phyloP scores from a whole-genome alignment of 2,797 vertebrate species.

The Rhabdophis nuchalis region DNA sequence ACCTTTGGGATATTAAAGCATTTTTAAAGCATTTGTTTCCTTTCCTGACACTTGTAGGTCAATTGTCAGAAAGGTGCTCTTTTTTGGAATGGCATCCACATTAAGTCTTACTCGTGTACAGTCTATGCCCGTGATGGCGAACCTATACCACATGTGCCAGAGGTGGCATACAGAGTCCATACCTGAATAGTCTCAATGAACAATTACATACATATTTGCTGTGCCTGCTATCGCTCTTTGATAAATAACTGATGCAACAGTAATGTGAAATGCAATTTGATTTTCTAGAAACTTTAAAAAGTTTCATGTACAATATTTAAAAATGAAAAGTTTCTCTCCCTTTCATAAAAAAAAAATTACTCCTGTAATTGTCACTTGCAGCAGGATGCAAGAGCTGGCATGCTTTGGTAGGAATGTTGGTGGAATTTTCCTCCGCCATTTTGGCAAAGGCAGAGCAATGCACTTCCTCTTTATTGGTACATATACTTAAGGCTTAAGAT shows the following conservation, averaged over 20 bases:
- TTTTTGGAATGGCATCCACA: not conserved
- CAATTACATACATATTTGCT: not conserved
- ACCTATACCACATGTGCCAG: too few relatives aligned
- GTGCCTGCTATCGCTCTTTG: not conserved
- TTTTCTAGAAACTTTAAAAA: not conserved
- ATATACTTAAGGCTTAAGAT: not conserved
- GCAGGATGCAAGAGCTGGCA: not conserved
- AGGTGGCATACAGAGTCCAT: not conserved
- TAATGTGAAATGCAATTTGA: not conserved
- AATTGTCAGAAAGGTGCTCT: not conserved
- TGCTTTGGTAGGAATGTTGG: not conserved
- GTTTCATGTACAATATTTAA: not conserved
- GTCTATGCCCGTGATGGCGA: too few relatives aligned
- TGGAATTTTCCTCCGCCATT: not conserved
- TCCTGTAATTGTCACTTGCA: not conserved
- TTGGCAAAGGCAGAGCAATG: not conserved
- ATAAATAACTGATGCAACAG: not conserved
- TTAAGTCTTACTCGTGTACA: not conserved
- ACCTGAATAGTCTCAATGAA: not conserved
- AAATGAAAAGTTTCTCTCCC: not conserved
- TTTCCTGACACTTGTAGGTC: not conserved
- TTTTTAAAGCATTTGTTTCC: not conserved
- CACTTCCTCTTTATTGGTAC: not conserved
- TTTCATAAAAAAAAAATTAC: not conserved
- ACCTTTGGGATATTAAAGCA: not conserved